A percentile compares a stretch with the other conserved stretches of the same genome.
Conservation (phyloP, 2,888 invertebrate species). For the Odontothrips loti region DNA sequence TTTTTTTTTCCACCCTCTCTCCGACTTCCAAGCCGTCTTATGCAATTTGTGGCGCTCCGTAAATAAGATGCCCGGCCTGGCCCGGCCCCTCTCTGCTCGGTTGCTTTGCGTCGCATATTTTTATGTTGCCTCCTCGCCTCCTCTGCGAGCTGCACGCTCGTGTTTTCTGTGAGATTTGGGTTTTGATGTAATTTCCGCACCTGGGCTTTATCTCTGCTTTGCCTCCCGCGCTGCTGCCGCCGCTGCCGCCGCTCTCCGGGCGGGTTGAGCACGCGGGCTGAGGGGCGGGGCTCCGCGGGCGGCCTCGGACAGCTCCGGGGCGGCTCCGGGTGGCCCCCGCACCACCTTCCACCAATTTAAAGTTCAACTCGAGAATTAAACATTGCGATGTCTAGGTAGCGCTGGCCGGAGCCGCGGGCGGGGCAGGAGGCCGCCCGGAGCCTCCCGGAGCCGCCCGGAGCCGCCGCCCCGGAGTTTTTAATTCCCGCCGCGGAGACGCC, state of each 20-base stretch:
- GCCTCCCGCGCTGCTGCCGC: background rate
- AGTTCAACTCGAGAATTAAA: background rate
- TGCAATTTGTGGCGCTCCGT: too few species aligned
- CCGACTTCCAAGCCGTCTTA: too few species aligned
- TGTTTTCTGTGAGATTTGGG: background rate
- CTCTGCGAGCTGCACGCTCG: too few species aligned
- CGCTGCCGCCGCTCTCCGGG: background rate
- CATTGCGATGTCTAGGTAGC: background rate
- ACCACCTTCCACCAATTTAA: background rate
- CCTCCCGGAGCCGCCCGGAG: too few species aligned
- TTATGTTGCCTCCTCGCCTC: too few species aligned
- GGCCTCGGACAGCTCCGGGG: background rate
- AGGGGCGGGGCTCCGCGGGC: background rate
- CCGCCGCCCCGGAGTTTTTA: too few species aligned
- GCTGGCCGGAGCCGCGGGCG: too few species aligned
- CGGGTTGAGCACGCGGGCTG: too few species aligned
- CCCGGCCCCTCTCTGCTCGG: background rate
- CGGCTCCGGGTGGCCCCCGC: background rate
- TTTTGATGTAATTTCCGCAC: slow-evolving; percentile 11
- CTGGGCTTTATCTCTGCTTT: background rate
- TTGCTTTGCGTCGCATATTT: too few species aligned
- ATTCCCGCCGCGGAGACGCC: too few species aligned
- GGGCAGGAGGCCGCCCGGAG: too few species aligned
- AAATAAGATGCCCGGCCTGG: background rate
- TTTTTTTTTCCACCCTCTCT: too few species aligned